Conservation (phyloP, 2,113 vertebrate species). For the Deroptyus accipitrinus region DNA sequence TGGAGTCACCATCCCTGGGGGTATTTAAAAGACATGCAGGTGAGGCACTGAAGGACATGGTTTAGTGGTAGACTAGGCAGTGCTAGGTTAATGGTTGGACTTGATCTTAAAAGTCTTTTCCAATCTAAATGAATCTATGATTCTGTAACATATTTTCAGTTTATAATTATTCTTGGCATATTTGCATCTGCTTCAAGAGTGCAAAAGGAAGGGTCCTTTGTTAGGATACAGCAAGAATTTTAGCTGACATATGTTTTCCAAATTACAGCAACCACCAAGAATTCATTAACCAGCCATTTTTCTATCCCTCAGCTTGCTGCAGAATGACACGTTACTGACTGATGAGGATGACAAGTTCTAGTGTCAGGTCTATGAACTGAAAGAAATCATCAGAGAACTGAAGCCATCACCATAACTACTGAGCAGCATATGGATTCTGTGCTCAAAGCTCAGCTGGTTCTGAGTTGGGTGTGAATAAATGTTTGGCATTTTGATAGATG, state of each 20-base stretch:
- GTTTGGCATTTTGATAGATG: background rate
- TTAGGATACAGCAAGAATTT: background rate
- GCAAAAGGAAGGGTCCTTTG: background rate
- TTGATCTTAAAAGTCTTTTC: background rate
- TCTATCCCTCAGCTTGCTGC: background rate
- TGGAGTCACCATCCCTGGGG: background rate
- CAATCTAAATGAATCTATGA: background rate
- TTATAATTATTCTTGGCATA: background rate
- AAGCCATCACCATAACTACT: background rate
- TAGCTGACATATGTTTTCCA: background rate
- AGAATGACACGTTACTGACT: background rate
- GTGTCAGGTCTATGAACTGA: background rate
- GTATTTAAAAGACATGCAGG: background rate
- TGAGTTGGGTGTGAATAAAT: background rate
- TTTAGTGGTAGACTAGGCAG: background rate
- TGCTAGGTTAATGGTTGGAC: background rate
- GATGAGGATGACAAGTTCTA: background rate
- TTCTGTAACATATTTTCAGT: background rate
- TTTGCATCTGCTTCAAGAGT: background rate
- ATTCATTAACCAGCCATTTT: background rate
- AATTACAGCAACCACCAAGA: background rate
- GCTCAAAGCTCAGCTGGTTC: background rate
- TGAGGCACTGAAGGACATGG: background rate
- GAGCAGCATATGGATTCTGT: background rate
- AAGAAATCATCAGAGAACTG: background rate